Conservation (phyloP, 2,888 invertebrate genomes). For the Brachylomia viminalis region DNA sequence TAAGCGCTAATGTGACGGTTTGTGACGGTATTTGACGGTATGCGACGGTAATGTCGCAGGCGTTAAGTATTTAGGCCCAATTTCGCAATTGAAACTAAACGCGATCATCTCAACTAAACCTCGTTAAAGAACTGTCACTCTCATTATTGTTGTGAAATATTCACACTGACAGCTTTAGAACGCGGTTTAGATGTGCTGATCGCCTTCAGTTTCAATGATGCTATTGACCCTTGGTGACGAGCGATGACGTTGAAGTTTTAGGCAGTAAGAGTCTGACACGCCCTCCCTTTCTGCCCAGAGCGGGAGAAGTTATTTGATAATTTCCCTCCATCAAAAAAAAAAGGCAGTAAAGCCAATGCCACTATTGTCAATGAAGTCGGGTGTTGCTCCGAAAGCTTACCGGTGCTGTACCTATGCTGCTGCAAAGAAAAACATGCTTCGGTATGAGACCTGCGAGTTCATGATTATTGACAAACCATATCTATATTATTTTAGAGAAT, state of each 20-base stretch:
- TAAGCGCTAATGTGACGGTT: conserved; percentile 35
- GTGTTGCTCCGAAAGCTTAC: neutral
- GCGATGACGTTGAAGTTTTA: neutral
- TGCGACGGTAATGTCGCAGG: conserved; percentile 1
- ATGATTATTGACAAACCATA: too few species aligned
- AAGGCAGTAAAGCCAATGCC: neutral
- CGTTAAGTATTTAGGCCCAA: neutral
- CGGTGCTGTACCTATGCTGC: neutral
- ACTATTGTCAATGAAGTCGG: too few species aligned
- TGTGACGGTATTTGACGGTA: conserved; percentile 6
- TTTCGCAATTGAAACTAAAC: neutral
- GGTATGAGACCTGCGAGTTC: neutral
- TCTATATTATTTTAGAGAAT: too few species aligned
- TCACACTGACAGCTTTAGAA: neutral
- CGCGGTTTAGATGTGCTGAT: neutral
- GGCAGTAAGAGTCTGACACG: too few species aligned
- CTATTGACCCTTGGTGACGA: neutral
- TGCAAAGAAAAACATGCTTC: neutral
- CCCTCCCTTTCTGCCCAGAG: too few species aligned
- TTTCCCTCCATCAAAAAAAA: too few species aligned
- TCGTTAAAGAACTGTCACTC: neutral
- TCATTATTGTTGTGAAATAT: neutral
- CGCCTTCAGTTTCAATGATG: neutral
- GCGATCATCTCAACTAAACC: neutral
- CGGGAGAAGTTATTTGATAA: too few species aligned